Evolutionary conservation across 2,797 vertebrate species (phyloP).

Genomic region (Cryptoblepharus egeriae): DNA sequence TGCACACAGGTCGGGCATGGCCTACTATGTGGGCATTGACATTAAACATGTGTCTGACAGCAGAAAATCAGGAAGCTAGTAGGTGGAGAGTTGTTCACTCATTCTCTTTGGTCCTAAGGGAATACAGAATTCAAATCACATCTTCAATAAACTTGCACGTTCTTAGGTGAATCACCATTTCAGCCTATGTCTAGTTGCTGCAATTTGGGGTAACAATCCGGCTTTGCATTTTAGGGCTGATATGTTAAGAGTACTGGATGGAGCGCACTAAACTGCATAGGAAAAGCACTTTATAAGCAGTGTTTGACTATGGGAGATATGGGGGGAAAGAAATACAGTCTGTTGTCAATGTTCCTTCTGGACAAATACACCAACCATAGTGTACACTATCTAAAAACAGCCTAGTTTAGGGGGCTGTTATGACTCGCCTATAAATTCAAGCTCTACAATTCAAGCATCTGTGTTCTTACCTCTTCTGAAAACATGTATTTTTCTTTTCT

Average conservation of each 20-base stretch:
- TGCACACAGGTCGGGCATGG: not conserved
- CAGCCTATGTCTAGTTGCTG: not conserved
- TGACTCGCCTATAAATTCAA: too few species aligned
- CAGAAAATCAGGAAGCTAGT: not conserved
- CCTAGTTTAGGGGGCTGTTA: too few species aligned
- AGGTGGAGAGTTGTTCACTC: too few species aligned
- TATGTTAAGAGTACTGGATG: not conserved
- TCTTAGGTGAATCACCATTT: not conserved
- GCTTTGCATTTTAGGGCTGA: not conserved
- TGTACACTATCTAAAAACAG: too few species aligned
- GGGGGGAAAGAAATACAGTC: too few species aligned
- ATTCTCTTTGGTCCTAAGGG: not conserved
- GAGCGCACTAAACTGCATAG: not conserved
- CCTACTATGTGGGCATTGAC: not conserved
- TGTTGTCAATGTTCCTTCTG: too few species aligned
- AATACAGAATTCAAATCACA: not conserved
- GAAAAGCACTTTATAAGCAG: not conserved
- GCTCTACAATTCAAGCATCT: too few species aligned
- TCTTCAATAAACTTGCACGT: not conserved
- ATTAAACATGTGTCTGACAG: not conserved
- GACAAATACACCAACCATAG: too few species aligned
- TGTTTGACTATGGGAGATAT: not conserved
- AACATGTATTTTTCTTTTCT: not conserved
- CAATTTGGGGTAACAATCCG: not conserved
- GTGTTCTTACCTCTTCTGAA: not conserved